Evolutionary conservation across 2,888 invertebrate genomes (phyloP).

Genomic region (Caenorhabditis sp.): DNA sequence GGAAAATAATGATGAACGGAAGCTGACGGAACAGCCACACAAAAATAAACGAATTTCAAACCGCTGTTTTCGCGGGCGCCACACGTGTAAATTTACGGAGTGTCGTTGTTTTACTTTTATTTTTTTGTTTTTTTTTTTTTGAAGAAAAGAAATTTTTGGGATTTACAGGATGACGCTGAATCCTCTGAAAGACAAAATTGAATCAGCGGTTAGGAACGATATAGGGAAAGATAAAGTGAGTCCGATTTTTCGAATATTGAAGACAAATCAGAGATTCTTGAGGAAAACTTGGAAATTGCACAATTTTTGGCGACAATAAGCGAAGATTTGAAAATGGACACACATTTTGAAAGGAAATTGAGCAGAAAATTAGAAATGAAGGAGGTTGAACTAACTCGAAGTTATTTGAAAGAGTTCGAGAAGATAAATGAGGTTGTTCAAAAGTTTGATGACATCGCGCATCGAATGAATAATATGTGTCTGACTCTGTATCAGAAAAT

Average conservation of each 20-base stretch:
- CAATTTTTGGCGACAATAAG: conserved; percentile 25
- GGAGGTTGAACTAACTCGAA: conserved; percentile 20
- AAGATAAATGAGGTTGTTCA: conserved; percentile 34
- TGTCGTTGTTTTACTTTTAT: conserved; percentile 20
- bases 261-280: conserved; percentile 18
- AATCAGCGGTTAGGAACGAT: conserved; percentile 16
- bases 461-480: conserved; percentile 26
- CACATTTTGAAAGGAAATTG: conserved; percentile 22
- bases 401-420: conserved; percentile 33
- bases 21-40: not conserved
- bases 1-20: not conserved
- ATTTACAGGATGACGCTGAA: conserved; percentile 7
- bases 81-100: conserved; percentile 16
- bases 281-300: conserved; percentile 17
- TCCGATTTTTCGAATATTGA: conserved; percentile 1
- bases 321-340: conserved; percentile 20
- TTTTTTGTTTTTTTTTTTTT: conserved; percentile 7
- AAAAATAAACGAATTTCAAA: conserved; percentile 10
- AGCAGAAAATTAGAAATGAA: conserved; percentile 28
- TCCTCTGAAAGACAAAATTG: conserved; percentile 27
- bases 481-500: conserved; percentile 30
- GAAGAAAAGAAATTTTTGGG: not conserved
- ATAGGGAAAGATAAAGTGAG: conserved; percentile 31
- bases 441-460: conserved; percentile 32
- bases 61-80: conserved; percentile 26